Percentiles rank a stretch among this genome's conserved stretches.
These are phyloP conservation scores for Myripristis murdjan DNA, from an alignment of 2,797 vertebrate genomes.

Conservation along the genomic window DNA sequence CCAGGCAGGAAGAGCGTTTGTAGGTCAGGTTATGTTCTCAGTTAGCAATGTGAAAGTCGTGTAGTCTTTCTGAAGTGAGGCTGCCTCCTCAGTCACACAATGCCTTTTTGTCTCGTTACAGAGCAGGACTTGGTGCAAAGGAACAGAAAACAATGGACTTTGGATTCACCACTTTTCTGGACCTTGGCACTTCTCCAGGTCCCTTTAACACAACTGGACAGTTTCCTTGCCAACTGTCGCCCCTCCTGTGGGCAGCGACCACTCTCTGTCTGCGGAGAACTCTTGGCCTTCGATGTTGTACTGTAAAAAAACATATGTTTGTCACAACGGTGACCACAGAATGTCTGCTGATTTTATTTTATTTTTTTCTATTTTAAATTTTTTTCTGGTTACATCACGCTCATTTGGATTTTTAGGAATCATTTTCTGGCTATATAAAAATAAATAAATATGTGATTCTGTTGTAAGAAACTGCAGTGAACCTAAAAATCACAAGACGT, in stretches of 20 bases:
- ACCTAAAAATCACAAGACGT: slow-evolving; percentile 72
- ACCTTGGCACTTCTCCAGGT: slow-evolving; percentile 17
- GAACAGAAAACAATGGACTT: slow-evolving; percentile 19
- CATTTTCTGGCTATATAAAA: slow-evolving; percentile 72
- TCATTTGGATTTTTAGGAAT: slow-evolving; percentile 60
- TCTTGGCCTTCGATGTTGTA: slow-evolving; percentile 80
- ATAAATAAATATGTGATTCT: slow-evolving; percentile 82
- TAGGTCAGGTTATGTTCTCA: no score
- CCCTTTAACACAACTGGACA: slow-evolving; percentile 41
- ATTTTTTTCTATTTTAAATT: slow-evolving; percentile 62
- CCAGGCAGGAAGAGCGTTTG: no score
- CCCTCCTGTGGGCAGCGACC: slow-evolving; percentile 31
- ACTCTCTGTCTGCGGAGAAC: slow-evolving; percentile 51
- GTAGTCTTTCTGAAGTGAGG: no score
- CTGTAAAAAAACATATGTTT: slow-evolving; percentile 71
- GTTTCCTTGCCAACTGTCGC: slow-evolving; percentile 14
- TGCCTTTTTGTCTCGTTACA: slow-evolving; percentile 21
- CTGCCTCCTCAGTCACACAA: not conserved
- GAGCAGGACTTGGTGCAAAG: slow-evolving; percentile 27
- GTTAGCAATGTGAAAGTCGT: no score
- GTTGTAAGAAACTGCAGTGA: slow-evolving; percentile 85
- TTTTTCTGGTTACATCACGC: slow-evolving; percentile 67
- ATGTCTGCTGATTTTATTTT: slow-evolving; percentile 79
- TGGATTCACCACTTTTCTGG: slow-evolving; percentile 33
- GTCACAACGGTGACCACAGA: slow-evolving; percentile 76